Evolutionary conservation across 1,140 invertebrate genomes (phyloP).

Genomic region (Ladona fulva): DNA sequence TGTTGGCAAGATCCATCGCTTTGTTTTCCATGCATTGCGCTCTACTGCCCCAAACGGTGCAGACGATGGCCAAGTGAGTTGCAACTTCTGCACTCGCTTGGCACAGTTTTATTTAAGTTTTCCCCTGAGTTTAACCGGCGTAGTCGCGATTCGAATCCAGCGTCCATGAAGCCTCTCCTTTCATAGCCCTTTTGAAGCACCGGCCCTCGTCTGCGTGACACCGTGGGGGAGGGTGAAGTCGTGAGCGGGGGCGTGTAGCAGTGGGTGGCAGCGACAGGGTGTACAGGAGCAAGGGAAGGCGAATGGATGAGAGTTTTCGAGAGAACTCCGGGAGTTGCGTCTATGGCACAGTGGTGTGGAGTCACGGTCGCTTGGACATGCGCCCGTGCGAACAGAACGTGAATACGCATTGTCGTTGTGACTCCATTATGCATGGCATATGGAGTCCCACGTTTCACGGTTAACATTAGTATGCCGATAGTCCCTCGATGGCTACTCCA

Average conservation of each 20-base stretch:
- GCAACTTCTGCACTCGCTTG: no score
- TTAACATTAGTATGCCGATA: neutral
- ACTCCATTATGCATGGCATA: neutral
- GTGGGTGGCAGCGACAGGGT: neutral
- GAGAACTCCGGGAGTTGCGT: neutral
- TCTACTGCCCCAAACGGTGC: no score
- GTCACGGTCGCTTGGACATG: conserved; percentile 1
- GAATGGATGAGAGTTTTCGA: neutral
- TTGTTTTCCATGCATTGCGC: no score
- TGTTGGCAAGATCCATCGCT: no score
- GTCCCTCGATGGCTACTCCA: neutral
- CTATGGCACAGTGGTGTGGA: neutral
- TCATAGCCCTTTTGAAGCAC: no score
- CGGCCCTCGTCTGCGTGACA: neutral
- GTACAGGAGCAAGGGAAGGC: neutral
- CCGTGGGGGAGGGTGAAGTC: neutral
- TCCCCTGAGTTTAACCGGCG: no score
- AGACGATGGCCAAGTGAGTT: no score
- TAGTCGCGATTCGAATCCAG: no score
- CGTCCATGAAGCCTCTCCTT: no score
- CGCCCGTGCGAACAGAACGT: neutral
- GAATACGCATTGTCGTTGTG: neutral
- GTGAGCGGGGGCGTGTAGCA: neutral
- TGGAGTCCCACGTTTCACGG: neutral
- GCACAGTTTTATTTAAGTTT: no score